Percentiles rank a stretch among this genome's conserved stretches.
These are phyloP conservation scores for Pararge aegeria DNA, from an alignment of 1,140 invertebrate genomes.

Conservation along the genomic window DNA sequence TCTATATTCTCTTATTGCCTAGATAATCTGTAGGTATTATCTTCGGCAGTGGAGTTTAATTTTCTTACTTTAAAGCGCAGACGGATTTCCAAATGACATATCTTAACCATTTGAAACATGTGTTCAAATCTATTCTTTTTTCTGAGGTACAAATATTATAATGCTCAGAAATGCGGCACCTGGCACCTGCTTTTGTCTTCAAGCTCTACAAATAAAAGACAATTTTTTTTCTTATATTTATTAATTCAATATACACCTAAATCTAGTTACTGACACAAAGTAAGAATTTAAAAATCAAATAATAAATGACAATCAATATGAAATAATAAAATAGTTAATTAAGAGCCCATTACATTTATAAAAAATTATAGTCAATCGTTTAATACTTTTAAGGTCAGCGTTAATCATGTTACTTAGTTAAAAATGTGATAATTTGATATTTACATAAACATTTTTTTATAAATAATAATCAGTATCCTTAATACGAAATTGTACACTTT, in stretches of 20 bases:
- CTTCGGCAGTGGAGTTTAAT: too few species aligned
- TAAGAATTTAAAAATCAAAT: constrained; percentile 45
- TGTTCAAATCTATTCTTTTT: too few species aligned
- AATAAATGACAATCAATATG: constrained; percentile 43
- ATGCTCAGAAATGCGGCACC: background rate
- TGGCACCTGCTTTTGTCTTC: background rate
- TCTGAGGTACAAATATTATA: too few species aligned
- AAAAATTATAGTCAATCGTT: constrained; percentile 25
- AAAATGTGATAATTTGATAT: constrained; percentile 19
- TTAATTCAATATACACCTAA: constrained; percentile 72
- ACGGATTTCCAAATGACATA: too few species aligned
- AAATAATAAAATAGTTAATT: constrained; percentile 19
- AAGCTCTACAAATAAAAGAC: constrained; percentile 28
- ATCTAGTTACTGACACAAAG: constrained; percentile 65
- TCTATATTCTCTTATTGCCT: too few species aligned
- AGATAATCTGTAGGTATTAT: too few species aligned
- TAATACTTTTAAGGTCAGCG: too few species aligned
- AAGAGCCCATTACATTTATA: constrained; percentile 34
- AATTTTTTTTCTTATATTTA: constrained; percentile 55
- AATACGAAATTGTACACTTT: background rate
- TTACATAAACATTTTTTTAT: constrained; percentile 20
- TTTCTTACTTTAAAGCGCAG: too few species aligned
- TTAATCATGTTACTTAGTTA: constrained; percentile 11
- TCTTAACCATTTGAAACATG: too few species aligned
- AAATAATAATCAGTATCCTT: background rate